phyloP scores from a whole-genome alignment of 2,797 vertebrate genomes.

The Sphenopsis melanotis region DNA sequence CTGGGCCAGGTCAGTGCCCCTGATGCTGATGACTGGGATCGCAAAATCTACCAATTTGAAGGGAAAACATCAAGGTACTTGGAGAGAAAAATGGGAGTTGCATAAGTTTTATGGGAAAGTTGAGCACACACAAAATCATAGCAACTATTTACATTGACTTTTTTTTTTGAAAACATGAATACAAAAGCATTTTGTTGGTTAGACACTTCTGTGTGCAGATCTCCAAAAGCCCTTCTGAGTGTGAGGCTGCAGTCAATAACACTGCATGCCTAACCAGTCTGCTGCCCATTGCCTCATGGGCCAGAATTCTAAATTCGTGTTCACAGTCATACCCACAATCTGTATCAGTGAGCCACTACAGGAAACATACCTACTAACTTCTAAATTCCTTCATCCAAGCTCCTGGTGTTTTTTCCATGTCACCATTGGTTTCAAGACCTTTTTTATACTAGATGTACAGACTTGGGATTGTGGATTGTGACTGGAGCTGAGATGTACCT shows the following conservation, averaged over 20 bases:
- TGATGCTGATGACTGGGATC: constrained; percentile 88
- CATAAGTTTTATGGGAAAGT: not conserved
- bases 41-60: constrained; percentile 85
- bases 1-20: constrained; percentile 85
- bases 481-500: not conserved
- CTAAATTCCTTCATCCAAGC: not conserved
- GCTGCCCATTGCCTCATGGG: not conserved
- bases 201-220: not conserved
- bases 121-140: not conserved
- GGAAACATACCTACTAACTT: not conserved
- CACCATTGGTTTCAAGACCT: not conserved
- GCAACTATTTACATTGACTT: not conserved
- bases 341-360: not conserved
- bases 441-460: not conserved
- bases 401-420: not conserved
- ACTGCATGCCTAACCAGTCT: not conserved
- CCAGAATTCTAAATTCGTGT: not conserved
- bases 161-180: not conserved
- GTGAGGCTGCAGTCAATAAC: not conserved
- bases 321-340: not conserved
- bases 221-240: not conserved
- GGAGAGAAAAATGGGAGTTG: not conserved
- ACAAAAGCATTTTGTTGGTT: not conserved
- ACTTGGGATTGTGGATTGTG: not conserved
- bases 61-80: constrained; percentile 83